phyloP scores from a whole-genome alignment of 1,140 invertebrate species.

The Trachymyrmex septentrionalis region DNA sequence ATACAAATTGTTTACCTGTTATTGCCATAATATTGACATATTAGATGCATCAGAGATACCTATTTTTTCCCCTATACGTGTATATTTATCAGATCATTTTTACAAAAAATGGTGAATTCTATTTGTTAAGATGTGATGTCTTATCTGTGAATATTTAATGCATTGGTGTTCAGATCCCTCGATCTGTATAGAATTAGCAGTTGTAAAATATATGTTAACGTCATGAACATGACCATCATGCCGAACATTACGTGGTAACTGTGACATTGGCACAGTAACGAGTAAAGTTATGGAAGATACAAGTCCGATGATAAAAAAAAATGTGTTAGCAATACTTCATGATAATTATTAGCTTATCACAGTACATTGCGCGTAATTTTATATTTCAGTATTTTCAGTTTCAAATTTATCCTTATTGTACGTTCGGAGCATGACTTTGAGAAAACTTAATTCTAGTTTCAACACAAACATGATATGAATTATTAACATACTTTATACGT shows the following conservation, averaged over 20 bases:
- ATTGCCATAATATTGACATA: conserved; percentile 15
- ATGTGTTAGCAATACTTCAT: conserved; percentile 11
- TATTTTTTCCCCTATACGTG: background rate
- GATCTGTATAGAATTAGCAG: conserved; percentile 19
- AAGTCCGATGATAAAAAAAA: conserved; percentile 6
- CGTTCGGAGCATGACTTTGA: background rate
- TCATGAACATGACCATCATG: background rate
- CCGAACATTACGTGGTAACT: conserved; percentile 40
- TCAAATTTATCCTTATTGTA: conserved; percentile 5
- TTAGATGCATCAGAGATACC: conserved; percentile 10
- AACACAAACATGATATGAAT: conserved; percentile 27
- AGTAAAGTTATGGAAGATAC: conserved; percentile 35
- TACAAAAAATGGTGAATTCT: background rate
- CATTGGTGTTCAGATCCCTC: conserved; percentile 22
- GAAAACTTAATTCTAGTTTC: conserved; percentile 37
- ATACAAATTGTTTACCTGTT: conserved; percentile 27
- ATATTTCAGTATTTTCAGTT: conserved; percentile 34
- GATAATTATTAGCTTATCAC: conserved; percentile 55
- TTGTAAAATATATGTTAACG: background rate
- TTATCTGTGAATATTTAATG: conserved; percentile 18
- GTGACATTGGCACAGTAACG: conserved; percentile 40
- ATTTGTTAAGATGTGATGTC: conserved; percentile 4
- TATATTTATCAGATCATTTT: conserved; percentile 15
- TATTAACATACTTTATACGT: background rate
- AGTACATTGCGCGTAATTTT: conserved; percentile 38